Evolutionary conservation across 2,888 invertebrate species (phyloP), one percentile per base, ranked within the genome.

Genomic region (Oxystoma pomonae): DNA sequence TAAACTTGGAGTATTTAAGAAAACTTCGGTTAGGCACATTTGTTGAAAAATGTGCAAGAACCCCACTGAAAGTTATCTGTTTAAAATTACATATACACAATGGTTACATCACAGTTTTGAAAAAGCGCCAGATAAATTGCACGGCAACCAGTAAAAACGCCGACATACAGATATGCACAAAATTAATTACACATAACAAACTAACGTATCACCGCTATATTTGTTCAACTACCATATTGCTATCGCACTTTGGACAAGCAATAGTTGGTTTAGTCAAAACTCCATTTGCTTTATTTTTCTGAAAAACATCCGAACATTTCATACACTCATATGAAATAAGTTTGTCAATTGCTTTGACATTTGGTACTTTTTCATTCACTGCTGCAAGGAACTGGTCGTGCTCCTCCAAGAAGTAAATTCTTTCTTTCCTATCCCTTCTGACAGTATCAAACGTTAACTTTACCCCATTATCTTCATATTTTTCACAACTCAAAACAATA

Each of bases 361-460:
- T 69, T 5, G 69, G 68, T 21, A 77, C 71, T 53, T 75, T 73
- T 21, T 72, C 69, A n/a, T 70, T 68, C 1, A 80, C 65, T 59
- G 69, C 68, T 55, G 69, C 69, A 12, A 73, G 65, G 59, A 80
- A 73, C 52, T 71, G 70, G 72, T 85, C 83, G 59, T 85, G 84
- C 68, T 86, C 83, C 50, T 85, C 84, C 57, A 86, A 81, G 16
- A 81, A 80, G 73, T 88, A 89, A 53, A 82, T 78, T 57, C 88
- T 80, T 70, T 83, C 83, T 69, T 84, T 82, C 64, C 85, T 82
- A 73, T 86, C 84, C 67, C 81, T 81, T 68, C 84, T 81, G 16
- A 85, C 76, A 0, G 88, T 87, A 74, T 88, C 87, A 73, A 88
- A 89, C 57, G 84, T 83, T 49, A 88, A 75, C 7, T 83, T 83